Evolutionary conservation across 2,797 vertebrate species (phyloP).

Genomic region (Enteromius afrohamiltoni): DNA sequence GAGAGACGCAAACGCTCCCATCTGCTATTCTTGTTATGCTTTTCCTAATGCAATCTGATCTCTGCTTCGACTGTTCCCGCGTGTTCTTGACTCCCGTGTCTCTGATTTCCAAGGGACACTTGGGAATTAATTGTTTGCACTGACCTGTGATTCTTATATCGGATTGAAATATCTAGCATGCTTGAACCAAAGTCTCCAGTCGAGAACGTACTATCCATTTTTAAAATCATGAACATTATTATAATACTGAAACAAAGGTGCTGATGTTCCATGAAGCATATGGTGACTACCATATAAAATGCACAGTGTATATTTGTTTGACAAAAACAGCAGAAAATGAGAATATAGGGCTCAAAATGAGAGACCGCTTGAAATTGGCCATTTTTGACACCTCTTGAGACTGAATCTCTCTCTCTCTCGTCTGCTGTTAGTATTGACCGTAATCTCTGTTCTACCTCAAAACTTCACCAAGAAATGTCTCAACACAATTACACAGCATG

Average conservation of each 20-base stretch:
- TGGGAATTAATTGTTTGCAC: not conserved
- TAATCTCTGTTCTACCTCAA: conserved; percentile 3
- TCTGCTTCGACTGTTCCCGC: not conserved
- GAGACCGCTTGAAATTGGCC: not conserved
- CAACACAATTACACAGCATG: conserved; percentile 17
- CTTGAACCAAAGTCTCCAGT: not conserved
- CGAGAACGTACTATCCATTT: too few relatives aligned
- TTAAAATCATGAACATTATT: too few relatives aligned
- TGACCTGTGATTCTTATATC: not conserved
- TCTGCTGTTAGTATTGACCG: conserved; percentile 13
- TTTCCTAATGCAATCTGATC: conserved; percentile 6
- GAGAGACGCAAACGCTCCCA: too few relatives aligned
- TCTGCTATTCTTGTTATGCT: conserved; percentile 1
- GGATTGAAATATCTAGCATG: not conserved
- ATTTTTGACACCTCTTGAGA: conserved; percentile 10
- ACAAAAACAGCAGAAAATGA: conserved; percentile 5
- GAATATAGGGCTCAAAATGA: conserved; percentile 24
- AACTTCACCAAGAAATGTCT: not conserved
- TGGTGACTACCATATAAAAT: not conserved
- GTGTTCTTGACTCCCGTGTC: not conserved
- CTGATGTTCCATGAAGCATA: not conserved
- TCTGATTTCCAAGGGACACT: conserved; percentile 12
- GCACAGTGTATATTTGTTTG: not conserved
- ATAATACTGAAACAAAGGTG: not conserved
- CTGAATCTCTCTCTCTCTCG: not conserved